phyloP scores from a whole-genome alignment of 2,113 vertebrate species.

The Crotalus horridus region DNA sequence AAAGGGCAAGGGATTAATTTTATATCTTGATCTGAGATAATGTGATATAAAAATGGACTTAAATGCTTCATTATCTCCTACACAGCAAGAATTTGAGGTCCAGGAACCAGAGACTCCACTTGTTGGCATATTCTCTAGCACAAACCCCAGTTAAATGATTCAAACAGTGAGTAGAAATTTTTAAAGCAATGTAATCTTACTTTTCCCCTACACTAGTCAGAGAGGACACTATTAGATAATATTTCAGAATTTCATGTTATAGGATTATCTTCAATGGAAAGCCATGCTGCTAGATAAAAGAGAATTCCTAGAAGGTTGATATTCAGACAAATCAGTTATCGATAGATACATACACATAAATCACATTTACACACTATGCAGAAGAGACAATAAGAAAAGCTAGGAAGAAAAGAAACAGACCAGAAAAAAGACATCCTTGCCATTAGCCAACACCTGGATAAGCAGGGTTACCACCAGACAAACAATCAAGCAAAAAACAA shows the following conservation, averaged over 20 bases:
- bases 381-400: not conserved
- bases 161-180: too few species aligned
- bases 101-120: not conserved
- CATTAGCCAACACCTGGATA: not conserved
- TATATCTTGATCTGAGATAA: slow-evolving; percentile 24
- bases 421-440: not conserved
- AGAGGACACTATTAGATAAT: not conserved
- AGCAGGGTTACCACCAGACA: not conserved
- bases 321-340: not conserved
- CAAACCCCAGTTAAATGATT: not conserved
- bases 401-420: not conserved
- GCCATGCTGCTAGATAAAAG: too few species aligned
- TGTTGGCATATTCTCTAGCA: not conserved
- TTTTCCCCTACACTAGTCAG: not conserved
- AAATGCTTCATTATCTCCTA: not conserved
- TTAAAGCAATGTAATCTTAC: too few species aligned
- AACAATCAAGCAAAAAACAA: not conserved
- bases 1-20: slow-evolving; percentile 26
- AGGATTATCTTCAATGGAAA: not conserved
- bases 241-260: not conserved
- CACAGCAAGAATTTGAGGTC: not conserved
- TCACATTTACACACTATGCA: not conserved
- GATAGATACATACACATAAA: not conserved
- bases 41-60: not conserved
- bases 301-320: not conserved